Conservation (phyloP, 2,113 vertebrate species). For the Charadrius vociferus region DNA sequence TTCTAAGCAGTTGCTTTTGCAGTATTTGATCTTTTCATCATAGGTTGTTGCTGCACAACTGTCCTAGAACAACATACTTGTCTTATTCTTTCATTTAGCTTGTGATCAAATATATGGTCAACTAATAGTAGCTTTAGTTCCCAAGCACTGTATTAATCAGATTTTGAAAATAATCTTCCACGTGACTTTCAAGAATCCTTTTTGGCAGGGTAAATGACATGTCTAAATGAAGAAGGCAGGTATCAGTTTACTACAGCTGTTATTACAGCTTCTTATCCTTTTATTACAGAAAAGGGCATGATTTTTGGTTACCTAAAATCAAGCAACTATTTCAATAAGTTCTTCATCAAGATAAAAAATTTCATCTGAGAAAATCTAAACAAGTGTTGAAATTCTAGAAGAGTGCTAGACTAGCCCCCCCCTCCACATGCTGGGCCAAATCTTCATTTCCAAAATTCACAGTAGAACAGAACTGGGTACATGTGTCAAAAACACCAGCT, state of each 20-base stretch:
- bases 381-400: neutral
- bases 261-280: neutral
- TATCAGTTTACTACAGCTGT: neutral
- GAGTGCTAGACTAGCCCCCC: neutral
- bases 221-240: neutral
- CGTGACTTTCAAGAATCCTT: neutral
- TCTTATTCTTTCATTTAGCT: neutral
- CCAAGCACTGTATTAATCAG: neutral
- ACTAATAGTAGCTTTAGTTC: neutral
- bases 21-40: neutral
- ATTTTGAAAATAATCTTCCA: neutral
- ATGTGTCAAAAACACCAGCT: neutral
- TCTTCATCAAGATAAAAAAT: neutral
- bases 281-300: neutral
- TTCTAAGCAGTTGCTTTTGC: slow-evolving; percentile 23
- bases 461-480: neutral
- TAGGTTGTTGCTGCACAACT: neutral
- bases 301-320: neutral
- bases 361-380: neutral
- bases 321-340: neutral
- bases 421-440: neutral
- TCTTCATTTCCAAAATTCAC: neutral
- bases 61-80: neutral
- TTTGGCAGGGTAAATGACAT: neutral
- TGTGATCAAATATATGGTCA: neutral